Conservation (phyloP, 2,113 vertebrate species). For the Neotoma lepida region DNA sequence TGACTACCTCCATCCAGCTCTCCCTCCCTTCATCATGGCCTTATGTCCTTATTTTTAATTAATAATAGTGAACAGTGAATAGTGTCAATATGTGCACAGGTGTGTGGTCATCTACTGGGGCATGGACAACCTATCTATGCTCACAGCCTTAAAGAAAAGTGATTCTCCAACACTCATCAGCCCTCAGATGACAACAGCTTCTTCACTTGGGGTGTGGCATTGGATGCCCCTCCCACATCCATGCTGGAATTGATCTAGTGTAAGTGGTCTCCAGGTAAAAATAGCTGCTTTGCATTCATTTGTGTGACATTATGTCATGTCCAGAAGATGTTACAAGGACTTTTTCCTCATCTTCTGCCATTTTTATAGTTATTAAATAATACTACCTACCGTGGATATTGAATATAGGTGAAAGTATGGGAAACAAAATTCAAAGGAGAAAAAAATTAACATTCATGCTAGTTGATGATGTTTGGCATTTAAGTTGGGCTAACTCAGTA, state of each 20-base stretch:
- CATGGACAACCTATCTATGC: neutral
- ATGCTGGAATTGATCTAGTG: neutral
- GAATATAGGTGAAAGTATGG: slow-evolving; percentile 58
- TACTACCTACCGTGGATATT: slow-evolving; percentile 41
- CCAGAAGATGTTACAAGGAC: neutral
- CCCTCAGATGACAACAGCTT: neutral
- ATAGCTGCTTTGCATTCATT: neutral
- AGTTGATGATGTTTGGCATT: slow-evolving; percentile 13
- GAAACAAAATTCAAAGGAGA: neutral
- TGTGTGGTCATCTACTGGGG: too few relatives aligned
- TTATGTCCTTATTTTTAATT: neutral
- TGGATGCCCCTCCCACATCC: too few relatives aligned
- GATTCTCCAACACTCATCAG: neutral
- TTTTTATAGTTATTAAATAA: slow-evolving; percentile 52
- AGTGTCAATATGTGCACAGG: too few relatives aligned
- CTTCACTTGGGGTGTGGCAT: neutral
- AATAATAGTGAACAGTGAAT: neutral
- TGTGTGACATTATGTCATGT: neutral
- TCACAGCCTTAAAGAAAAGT: neutral
- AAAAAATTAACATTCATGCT: neutral
- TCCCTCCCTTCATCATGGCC: neutral
- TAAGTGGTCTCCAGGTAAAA: neutral
- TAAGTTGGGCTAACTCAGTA: slow-evolving; percentile 18
- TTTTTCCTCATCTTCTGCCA: neutral
- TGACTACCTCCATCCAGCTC: neutral